Evolutionary conservation across 1,140 invertebrate genomes (phyloP).

Genomic region (Semibalanus balanoides): DNA sequence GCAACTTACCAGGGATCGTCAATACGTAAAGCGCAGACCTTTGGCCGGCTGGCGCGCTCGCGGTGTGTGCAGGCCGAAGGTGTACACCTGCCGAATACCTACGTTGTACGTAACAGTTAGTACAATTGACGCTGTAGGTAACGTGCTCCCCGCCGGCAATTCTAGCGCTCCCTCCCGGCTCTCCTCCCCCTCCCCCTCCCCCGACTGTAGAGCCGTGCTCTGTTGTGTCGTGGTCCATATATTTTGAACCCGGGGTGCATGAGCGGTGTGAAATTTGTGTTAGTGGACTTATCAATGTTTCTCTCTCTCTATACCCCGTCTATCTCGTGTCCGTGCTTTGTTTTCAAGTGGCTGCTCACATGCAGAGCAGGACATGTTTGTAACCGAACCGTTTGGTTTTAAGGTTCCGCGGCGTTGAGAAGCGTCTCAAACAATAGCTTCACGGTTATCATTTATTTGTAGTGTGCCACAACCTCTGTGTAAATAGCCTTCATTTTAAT

Average conservation of each 20-base stretch:
- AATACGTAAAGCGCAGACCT: background rate
- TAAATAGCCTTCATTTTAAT: background rate
- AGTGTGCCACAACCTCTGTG: slow-evolving; percentile 1
- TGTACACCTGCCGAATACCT: background rate
- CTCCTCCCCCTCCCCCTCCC: too few species aligned
- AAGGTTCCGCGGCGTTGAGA: background rate
- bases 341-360: background rate
- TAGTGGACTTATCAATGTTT: slow-evolving; percentile 1
- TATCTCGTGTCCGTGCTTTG: background rate
- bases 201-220: background rate
- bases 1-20: background rate
- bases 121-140: background rate
- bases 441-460: slow-evolving; percentile 1
- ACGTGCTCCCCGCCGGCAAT: background rate
- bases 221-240: background rate
- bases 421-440: background rate
- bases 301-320: background rate
- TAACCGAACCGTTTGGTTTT: background rate
- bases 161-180: background rate
- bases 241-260: background rate
- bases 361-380: background rate
- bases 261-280: background rate
- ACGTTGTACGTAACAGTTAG: slow-evolving; percentile 2
- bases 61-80: background rate
- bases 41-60: too few species aligned